These are phyloP conservation scores for Acrossocheilus fasciatus DNA, from an alignment of 2,797 vertebrate genomes.

Conservation along the genomic window DNA sequence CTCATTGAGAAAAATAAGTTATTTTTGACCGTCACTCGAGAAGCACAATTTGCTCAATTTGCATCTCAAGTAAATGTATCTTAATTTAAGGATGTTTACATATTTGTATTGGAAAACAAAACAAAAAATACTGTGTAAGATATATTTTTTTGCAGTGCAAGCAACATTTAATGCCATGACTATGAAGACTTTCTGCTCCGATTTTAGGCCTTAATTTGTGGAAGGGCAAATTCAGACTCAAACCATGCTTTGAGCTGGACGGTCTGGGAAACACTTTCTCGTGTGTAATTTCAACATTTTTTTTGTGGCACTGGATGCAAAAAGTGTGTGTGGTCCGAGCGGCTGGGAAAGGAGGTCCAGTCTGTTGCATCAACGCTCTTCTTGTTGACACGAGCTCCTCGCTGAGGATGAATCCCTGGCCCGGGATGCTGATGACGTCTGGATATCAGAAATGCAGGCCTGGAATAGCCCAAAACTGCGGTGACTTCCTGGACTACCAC, in stretches of 20 bases:
- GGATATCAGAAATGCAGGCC: slow-evolving; percentile 38
- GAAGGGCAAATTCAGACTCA: background rate
- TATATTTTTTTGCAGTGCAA: background rate
- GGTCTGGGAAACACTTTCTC: background rate
- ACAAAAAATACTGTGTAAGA: background rate
- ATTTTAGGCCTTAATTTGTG: background rate
- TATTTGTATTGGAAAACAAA: background rate
- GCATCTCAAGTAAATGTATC: background rate
- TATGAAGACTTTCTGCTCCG: background rate
- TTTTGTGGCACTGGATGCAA: background rate
- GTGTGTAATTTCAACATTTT: background rate
- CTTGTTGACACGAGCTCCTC: slow-evolving; percentile 29
- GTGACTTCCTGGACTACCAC: slow-evolving; percentile 30
- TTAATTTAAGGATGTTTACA: background rate
- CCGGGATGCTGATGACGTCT: slow-evolving; percentile 37
- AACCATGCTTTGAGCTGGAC: background rate
- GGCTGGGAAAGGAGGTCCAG: background rate
- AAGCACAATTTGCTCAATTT: background rate
- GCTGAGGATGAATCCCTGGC: slow-evolving; percentile 47
- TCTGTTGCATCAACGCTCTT: slow-evolving; percentile 44
- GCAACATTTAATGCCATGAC: background rate
- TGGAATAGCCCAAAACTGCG: slow-evolving; percentile 29
- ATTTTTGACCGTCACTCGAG: too few relatives aligned
- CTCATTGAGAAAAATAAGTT: too few relatives aligned
- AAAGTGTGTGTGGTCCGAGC: slow-evolving; percentile 7